A percentile compares a stretch with the other conserved stretches of the same genome.
These are phyloP conservation scores for Paramormyrops kingsleyae DNA, from an alignment of 2,113 vertebrate species.

Conservation along the genomic window DNA sequence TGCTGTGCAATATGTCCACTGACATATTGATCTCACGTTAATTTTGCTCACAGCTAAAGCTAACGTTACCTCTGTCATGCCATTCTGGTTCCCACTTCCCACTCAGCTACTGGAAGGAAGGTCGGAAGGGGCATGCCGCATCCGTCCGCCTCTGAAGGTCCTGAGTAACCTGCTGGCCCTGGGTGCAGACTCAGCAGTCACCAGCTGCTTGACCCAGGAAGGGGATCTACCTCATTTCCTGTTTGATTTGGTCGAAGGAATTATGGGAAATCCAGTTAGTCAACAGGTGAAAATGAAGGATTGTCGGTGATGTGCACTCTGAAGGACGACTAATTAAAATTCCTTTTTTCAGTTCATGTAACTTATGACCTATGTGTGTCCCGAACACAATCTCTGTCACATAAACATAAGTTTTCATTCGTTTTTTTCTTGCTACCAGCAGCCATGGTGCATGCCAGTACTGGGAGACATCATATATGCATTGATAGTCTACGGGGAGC, in stretches of 20 bases:
- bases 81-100: background rate
- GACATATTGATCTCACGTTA: background rate
- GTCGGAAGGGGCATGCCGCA: conserved; percentile 56
- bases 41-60: background rate
- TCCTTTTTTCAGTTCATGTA: background rate
- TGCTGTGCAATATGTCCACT: background rate
- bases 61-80: background rate
- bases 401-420: background rate
- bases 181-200: conserved; percentile 50
- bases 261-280: conserved; percentile 51
- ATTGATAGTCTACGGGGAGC: conserved; percentile 51
- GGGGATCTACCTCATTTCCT: conserved; percentile 64
- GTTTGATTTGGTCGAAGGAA: conserved; percentile 58
- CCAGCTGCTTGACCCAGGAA: conserved; percentile 52
- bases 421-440: conserved; percentile 28
- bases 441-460: conserved; percentile 35
- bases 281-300: conserved; percentile 57
- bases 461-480: conserved; percentile 48
- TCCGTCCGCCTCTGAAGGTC: conserved; percentile 61
- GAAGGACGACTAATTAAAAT: background rate
- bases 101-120: conserved; percentile 64
- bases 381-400: background rate
- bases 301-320: background rate
- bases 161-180: conserved; percentile 65
- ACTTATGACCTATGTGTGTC: background rate